Conservation (phyloP, 1,140 invertebrate genomes). For the Drosophila hydei region DNA sequence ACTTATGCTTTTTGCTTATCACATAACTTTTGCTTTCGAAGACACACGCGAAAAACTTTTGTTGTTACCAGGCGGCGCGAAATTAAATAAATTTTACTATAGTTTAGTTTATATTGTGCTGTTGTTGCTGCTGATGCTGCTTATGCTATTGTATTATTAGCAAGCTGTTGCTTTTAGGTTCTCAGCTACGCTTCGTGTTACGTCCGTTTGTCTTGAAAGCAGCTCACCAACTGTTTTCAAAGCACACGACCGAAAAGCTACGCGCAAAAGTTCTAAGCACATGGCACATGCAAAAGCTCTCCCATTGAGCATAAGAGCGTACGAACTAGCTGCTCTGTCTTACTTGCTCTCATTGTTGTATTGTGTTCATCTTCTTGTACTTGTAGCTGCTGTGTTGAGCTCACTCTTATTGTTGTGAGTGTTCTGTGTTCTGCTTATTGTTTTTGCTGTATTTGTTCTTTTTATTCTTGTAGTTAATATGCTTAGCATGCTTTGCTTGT, state of each 20-base stretch:
- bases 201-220: constrained; percentile 72
- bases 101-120: constrained; percentile 38
- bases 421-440: too few relatives aligned
- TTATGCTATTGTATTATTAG: constrained; percentile 30
- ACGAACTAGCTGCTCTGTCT: constrained; percentile 9
- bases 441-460: too few relatives aligned
- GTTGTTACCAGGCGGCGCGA: constrained; percentile 22
- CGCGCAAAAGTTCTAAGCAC: constrained; percentile 69
- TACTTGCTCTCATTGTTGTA: constrained; percentile 5
- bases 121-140: constrained; percentile 26
- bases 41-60: constrained; percentile 11
- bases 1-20: constrained; percentile 40
- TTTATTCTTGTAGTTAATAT: too few relatives aligned
- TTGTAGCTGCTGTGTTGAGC: neutral
- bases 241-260: constrained; percentile 44
- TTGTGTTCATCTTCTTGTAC: neutral
- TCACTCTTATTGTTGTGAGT: neutral
- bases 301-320: constrained; percentile 39
- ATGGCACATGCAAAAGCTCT: constrained; percentile 49
- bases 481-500: too few relatives aligned
- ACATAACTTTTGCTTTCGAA: constrained; percentile 59
- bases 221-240: constrained; percentile 71
- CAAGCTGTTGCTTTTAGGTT: constrained; percentile 49
- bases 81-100: constrained; percentile 43
- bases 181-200: constrained; percentile 27